These are phyloP conservation scores for Artemisiospiza belli DNA, from an alignment of 2,113 vertebrate species.

Conservation along the genomic window DNA sequence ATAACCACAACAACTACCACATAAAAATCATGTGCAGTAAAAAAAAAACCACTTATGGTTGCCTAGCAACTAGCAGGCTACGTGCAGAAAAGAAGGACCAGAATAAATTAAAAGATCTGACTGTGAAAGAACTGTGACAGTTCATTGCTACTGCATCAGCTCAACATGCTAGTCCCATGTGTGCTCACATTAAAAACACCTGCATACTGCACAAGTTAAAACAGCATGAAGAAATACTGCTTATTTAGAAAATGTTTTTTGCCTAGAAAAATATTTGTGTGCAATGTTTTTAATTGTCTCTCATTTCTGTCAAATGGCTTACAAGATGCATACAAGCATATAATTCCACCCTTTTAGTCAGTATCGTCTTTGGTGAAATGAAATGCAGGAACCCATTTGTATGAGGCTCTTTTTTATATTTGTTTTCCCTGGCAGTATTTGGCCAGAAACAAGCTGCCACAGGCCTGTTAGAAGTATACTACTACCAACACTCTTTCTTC, in stretches of 20 bases:
- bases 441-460: not conserved
- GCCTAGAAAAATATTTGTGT: not conserved
- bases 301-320: not conserved
- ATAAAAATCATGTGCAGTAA: constrained; percentile 70
- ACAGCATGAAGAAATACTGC: not conserved
- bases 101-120: constrained; percentile 77
- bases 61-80: constrained; percentile 77
- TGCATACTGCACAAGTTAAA: not conserved
- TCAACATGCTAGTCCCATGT: not conserved
- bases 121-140: constrained; percentile 56
- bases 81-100: constrained; percentile 69
- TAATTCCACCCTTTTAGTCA: not conserved
- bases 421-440: not conserved
- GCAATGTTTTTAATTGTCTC: not conserved
- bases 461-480: not conserved
- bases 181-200: constrained; percentile 5
- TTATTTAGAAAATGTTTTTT: not conserved
- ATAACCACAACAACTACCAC: constrained; percentile 67
- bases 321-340: not conserved
- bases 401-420: not conserved
- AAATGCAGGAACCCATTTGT: not conserved
- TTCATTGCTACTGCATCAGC: constrained; percentile 7
- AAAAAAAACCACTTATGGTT: constrained; percentile 65
- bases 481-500: not conserved
- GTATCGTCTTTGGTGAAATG: not conserved